Evolutionary conservation across 2,797 vertebrate species (phyloP).

Genomic region (Phoeniculus purpureus): DNA sequence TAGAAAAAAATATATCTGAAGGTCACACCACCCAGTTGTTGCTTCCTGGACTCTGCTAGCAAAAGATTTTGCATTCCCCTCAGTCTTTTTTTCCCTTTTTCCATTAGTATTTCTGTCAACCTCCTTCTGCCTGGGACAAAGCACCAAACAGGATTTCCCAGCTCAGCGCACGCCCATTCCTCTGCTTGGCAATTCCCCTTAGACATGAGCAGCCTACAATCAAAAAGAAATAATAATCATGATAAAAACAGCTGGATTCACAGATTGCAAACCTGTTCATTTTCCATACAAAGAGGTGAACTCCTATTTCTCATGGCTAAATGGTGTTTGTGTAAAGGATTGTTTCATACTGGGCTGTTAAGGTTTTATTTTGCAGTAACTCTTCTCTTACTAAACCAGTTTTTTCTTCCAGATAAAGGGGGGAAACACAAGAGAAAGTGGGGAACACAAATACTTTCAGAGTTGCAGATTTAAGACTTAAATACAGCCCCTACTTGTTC

Average conservation of each 20-base stretch:
- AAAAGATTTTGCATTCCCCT: background rate
- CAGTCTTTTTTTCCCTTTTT: background rate
- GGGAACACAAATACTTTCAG: background rate
- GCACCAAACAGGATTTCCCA: background rate
- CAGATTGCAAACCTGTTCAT: background rate
- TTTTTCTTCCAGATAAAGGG: background rate
- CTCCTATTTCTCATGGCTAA: background rate
- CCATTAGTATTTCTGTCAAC: background rate
- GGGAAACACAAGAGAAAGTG: background rate
- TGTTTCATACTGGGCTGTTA: background rate
- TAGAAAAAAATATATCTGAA: background rate
- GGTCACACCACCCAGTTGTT: background rate
- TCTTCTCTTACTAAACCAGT: background rate
- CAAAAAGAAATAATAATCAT: constrained; percentile 33
- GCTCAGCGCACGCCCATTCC: background rate
- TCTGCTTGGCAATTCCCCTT: background rate
- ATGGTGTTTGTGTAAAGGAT: constrained; percentile 13
- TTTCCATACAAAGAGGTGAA: background rate
- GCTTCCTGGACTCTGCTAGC: background rate
- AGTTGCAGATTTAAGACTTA: background rate
- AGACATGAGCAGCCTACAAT: constrained; percentile 7
- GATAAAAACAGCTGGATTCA: constrained; percentile 1
- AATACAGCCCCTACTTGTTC: background rate
- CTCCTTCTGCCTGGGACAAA: background rate
- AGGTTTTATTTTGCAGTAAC: background rate